Evolutionary conservation across 2,797 vertebrate species (phyloP).

Genomic region (Cryptoprocta ferox): DNA sequence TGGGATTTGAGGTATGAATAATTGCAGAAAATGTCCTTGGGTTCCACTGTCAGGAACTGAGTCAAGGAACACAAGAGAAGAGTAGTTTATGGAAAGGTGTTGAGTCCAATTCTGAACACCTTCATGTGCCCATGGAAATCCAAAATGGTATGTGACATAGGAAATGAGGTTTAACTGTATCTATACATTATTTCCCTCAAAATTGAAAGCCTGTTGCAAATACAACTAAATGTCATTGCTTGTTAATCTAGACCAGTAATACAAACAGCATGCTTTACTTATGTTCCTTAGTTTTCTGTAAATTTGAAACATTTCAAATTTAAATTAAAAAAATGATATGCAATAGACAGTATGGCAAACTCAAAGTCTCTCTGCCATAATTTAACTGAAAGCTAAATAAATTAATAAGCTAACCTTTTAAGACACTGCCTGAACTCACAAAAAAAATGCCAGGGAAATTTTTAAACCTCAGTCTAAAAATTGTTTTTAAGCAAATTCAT

Average conservation of each 20-base stretch:
- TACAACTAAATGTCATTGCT: not conserved
- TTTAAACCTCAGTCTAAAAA: not conserved
- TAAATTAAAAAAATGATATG: not conserved
- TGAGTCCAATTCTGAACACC: not conserved
- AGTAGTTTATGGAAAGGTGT: not conserved
- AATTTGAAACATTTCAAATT: not conserved
- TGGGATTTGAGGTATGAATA: not conserved
- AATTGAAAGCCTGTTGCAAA: not conserved
- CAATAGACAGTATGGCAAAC: not conserved
- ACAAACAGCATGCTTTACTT: not conserved
- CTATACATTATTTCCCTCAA: not conserved
- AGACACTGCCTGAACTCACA: not conserved
- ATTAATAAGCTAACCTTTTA: not conserved
- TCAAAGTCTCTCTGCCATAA: not conserved
- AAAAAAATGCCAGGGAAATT: not conserved
- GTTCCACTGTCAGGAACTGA: not conserved
- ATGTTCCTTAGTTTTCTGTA: not conserved
- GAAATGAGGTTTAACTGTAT: not conserved
- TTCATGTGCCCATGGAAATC: not conserved
- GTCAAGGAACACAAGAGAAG: not conserved
- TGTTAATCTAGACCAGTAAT: not conserved
- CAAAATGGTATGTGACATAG: not conserved
- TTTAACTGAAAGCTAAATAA: not conserved
- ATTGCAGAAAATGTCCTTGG: not conserved
- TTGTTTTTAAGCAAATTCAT: not conserved